Percentiles rank a stretch among this genome's conserved stretches.
These are phyloP conservation scores for Phortica magna DNA, from an alignment of 2,888 invertebrate species.

Conservation along the genomic window DNA sequence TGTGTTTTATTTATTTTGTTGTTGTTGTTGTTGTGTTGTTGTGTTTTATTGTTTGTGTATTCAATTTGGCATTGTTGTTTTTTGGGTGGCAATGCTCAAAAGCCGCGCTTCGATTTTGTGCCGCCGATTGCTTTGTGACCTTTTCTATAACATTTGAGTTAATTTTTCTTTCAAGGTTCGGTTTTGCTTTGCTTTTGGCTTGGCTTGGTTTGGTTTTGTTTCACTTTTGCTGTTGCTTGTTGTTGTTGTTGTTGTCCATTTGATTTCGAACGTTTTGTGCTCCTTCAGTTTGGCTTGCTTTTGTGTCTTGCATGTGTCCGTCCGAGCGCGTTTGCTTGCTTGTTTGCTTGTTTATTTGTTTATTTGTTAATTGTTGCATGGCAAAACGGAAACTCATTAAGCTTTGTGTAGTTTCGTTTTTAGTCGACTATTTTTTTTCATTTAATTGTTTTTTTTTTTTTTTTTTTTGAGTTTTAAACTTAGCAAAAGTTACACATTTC, in stretches of 20 bases:
- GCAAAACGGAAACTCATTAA: slow-evolving; percentile 64
- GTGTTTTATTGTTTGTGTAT: slow-evolving; percentile 38
- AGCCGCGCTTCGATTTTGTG: slow-evolving; percentile 31
- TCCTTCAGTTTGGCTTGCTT: background rate
- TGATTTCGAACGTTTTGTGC: too few relatives aligned
- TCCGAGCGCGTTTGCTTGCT: background rate
- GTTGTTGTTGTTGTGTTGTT: background rate
- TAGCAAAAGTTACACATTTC: too few relatives aligned
- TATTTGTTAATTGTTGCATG: slow-evolving; percentile 58
- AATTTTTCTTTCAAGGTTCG: slow-evolving; percentile 18
- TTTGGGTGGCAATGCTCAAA: slow-evolving; percentile 38
- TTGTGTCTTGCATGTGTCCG: background rate
- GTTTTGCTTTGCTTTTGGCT: background rate
- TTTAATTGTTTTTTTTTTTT: background rate
- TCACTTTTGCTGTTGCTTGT: too few relatives aligned
- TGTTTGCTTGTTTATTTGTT: slow-evolving; percentile 16
- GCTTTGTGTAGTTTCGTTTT: background rate
- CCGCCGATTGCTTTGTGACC: slow-evolving; percentile 10
- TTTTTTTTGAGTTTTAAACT: background rate
- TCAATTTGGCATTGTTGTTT: slow-evolving; percentile 13
- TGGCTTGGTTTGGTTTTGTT: background rate
- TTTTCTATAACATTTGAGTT: slow-evolving; percentile 6
- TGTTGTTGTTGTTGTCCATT: background rate
- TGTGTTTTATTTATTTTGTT: background rate
- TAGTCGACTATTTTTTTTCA: background rate